Conservation (phyloP, 2,797 vertebrate species). For the Neostethus bicornis region DNA sequence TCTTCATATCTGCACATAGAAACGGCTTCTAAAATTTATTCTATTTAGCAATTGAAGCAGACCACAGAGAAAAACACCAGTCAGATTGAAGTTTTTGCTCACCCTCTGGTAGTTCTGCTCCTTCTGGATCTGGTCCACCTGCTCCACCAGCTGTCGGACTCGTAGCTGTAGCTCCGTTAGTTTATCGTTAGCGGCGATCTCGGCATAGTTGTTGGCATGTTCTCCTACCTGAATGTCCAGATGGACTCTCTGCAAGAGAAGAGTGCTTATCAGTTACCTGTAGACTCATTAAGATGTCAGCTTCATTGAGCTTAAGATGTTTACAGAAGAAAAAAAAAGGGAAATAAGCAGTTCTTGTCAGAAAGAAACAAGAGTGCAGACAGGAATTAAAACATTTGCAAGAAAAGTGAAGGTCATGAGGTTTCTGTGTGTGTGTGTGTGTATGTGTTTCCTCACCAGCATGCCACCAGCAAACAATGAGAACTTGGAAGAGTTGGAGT, state of each 20-base stretch:
- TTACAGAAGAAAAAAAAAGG: too few relatives aligned
- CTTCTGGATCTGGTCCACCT: constrained; percentile 94
- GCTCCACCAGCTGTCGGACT: constrained; percentile 90
- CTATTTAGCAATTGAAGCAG: too few relatives aligned
- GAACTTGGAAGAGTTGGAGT: constrained; percentile 95
- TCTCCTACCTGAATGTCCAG: constrained; percentile 93
- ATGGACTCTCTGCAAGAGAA: constrained; percentile 84
- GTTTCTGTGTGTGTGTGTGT: neutral
- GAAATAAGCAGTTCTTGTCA: too few relatives aligned
- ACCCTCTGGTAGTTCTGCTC: constrained; percentile 95
- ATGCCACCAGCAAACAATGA: constrained; percentile 93
- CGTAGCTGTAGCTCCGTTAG: constrained; percentile 90
- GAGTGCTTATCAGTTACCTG: neutral
- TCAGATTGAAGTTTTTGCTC: constrained; percentile 26
- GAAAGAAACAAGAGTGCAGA: neutral
- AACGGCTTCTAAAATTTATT: too few relatives aligned
- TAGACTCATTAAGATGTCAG: neutral
- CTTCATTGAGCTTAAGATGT: neutral
- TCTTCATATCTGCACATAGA: too few relatives aligned
- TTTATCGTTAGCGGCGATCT: constrained; percentile 94
- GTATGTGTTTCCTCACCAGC: constrained; percentile 76
- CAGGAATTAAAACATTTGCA: neutral
- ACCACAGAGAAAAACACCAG: too few relatives aligned
- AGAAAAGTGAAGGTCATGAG: neutral
- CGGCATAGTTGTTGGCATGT: constrained; percentile 91